Percentiles rank a stretch among this genome's conserved stretches.
These are phyloP conservation scores for Chloropsis hardwickii DNA, from an alignment of 2,113 vertebrate genomes.

Conservation along the genomic window DNA sequence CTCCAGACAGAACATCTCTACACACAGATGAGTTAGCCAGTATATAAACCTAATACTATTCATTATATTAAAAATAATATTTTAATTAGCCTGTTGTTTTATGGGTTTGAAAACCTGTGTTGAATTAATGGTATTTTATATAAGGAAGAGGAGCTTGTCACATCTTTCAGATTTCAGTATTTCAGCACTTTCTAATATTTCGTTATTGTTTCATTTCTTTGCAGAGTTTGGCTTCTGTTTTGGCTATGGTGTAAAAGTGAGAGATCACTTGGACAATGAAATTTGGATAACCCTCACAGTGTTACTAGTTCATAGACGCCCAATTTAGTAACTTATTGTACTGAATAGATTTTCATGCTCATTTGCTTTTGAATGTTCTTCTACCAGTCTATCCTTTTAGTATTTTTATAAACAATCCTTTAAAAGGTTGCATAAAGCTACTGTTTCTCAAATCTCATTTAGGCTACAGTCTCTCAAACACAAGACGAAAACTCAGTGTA, in stretches of 20 bases:
- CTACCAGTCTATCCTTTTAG: background rate
- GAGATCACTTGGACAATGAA: background rate
- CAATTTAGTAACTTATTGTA: background rate
- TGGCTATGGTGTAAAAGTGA: background rate
- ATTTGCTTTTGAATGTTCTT: background rate
- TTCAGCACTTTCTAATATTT: background rate
- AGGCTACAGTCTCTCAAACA: background rate
- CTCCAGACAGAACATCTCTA: background rate
- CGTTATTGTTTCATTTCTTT: background rate
- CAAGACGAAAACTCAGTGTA: background rate
- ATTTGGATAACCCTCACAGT: background rate
- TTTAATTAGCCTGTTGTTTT: background rate
- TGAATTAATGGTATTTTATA: background rate
- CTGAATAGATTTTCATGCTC: background rate
- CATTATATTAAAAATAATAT: background rate
- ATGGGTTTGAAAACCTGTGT: background rate
- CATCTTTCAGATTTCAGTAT: background rate
- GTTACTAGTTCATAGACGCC: background rate
- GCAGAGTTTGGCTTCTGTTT: background rate
- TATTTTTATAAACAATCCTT: constrained; percentile 27
- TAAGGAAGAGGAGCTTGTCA: background rate
- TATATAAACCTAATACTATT: background rate
- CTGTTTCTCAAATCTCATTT: background rate
- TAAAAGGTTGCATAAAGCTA: background rate
- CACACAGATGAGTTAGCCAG: background rate